A percentile compares a stretch with the other conserved stretches of the same genome.
Conservation (phyloP, 2,113 vertebrate genomes). For the Elanoides forficatus region DNA sequence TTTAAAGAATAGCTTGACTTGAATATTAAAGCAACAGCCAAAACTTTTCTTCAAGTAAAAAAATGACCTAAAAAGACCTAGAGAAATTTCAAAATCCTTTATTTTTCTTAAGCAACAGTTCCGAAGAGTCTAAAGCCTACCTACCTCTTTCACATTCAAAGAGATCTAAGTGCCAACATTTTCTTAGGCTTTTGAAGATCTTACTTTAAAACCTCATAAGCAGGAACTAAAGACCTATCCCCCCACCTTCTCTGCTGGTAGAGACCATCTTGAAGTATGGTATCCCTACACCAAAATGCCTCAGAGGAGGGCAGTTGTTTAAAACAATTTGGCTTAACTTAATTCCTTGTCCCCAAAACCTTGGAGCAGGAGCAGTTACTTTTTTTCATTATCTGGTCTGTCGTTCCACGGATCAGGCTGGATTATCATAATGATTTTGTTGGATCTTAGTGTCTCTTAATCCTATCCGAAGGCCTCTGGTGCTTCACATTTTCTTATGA, state of each 20-base stretch:
- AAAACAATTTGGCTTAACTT: background rate
- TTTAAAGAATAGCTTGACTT: background rate
- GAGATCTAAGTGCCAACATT: background rate
- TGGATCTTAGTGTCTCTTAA: background rate
- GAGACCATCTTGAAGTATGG: background rate
- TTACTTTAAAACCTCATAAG: background rate
- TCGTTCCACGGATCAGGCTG: background rate
- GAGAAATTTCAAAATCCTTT: background rate
- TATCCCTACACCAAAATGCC: background rate
- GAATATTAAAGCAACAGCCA: background rate
- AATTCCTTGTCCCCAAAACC: background rate
- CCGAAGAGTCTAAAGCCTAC: background rate
- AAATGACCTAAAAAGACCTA: background rate
- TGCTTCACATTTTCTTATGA: background rate
- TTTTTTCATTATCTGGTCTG: background rate
- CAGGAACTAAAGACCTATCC: background rate
- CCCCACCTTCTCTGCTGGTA: background rate
- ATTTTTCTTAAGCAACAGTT: background rate
- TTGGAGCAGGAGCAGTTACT: background rate
- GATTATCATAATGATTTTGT: background rate
- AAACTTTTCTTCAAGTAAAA: background rate
- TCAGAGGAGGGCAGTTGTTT: background rate
- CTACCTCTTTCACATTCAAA: background rate
- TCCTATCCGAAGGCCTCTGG: background rate
- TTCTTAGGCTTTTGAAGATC: background rate